phyloP scores from a whole-genome alignment of 1,140 invertebrate genomes.

The Thrips palmi region DNA sequence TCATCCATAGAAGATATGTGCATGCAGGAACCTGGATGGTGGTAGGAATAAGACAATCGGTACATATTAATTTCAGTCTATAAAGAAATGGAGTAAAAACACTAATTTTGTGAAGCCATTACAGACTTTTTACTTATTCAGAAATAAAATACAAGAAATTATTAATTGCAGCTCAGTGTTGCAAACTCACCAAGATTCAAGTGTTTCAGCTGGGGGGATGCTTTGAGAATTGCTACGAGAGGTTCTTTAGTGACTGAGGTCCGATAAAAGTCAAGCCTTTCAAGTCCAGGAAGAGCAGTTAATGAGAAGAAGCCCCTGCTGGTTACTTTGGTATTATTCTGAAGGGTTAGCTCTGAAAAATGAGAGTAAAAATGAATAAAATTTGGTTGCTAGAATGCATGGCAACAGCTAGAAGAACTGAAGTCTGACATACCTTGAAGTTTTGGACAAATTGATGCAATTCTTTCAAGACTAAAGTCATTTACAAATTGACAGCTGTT shows the following conservation, averaged over 20 bases:
- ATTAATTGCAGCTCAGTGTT: not conserved
- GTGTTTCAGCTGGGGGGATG: conserved; percentile 46
- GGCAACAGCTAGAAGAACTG: too few relatives aligned
- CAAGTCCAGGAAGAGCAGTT: too few relatives aligned
- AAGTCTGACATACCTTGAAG: conserved; percentile 44
- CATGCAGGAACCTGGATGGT: conserved; percentile 26
- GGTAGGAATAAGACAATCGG: conserved; percentile 7
- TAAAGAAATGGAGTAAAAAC: not conserved
- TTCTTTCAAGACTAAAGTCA: conserved; percentile 34
- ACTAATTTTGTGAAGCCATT: not conserved
- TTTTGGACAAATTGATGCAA: conserved; percentile 40
- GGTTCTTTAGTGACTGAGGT: conserved; percentile 42
- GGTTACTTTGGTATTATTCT: too few relatives aligned
- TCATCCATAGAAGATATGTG: conserved; percentile 43
- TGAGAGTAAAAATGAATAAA: too few relatives aligned
- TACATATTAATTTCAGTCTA: not conserved
- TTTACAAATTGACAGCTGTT: conserved; percentile 60
- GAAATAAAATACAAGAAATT: not conserved
- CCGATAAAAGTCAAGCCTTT: conserved; percentile 57
- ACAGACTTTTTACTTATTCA: conserved; percentile 5
- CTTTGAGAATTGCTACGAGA: conserved; percentile 39
- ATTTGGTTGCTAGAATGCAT: too few relatives aligned
- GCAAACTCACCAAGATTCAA: conserved; percentile 42
- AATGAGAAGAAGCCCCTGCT: too few relatives aligned
- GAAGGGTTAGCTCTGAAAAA: too few relatives aligned